phyloP scores from a whole-genome alignment of 2,113 vertebrate species.

The Lasiurus cinereus region DNA sequence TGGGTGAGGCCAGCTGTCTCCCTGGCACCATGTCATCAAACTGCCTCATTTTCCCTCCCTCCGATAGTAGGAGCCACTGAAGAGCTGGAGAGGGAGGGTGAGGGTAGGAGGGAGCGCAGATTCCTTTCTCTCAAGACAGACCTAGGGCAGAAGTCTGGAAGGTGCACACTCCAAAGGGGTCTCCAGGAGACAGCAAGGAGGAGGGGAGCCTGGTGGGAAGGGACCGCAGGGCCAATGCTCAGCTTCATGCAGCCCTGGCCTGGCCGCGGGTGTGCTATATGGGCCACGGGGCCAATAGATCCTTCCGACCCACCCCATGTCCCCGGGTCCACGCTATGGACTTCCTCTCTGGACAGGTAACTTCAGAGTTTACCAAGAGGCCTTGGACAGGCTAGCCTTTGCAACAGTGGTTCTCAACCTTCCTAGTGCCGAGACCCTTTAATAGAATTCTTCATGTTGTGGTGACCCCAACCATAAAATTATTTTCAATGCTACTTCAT shows the following conservation, averaged over 20 bases:
- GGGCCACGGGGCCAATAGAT: background rate
- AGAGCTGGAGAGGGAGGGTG: background rate
- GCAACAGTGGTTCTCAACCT: background rate
- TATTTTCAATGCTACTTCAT: too few species aligned
- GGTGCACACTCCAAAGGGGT: rapidly evolving
- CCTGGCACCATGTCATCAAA: rapidly evolving
- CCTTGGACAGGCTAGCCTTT: background rate
- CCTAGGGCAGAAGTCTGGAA: background rate
- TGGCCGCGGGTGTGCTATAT: rapidly evolving
- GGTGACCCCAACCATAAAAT: too few species aligned
- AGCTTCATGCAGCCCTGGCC: background rate
- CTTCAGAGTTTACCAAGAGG: background rate
- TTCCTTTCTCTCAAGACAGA: too few species aligned
- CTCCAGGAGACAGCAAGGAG: background rate
- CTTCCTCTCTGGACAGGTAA: background rate
- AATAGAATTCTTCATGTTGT: too few species aligned
- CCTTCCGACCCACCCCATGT: too few species aligned
- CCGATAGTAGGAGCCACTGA: background rate
- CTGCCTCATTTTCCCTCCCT: background rate
- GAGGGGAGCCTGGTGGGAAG: background rate
- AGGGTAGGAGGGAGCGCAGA: too few species aligned
- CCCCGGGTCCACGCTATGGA: background rate
- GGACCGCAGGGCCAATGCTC: too few species aligned
- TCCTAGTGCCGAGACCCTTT: too few species aligned
- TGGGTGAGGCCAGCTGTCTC: background rate